phyloP scores from a whole-genome alignment of 1,140 invertebrate species.

The Ceratina japonica region DNA sequence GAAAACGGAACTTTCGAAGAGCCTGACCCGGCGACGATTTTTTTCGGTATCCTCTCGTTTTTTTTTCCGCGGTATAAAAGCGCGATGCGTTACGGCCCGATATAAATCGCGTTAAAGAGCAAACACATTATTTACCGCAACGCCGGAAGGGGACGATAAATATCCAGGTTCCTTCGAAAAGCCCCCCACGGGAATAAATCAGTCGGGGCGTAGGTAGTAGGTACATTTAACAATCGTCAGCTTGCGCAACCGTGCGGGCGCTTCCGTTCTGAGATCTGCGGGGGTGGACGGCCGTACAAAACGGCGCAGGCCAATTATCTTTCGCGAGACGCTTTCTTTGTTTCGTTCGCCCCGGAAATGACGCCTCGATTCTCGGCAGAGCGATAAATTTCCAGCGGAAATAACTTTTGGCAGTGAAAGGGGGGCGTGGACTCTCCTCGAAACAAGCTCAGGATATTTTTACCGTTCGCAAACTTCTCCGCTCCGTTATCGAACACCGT shows the following conservation, averaged over 20 bases:
- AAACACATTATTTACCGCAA: constrained; percentile 50
- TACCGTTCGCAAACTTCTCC: not conserved
- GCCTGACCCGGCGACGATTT: not conserved
- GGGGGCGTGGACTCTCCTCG: constrained; percentile 27
- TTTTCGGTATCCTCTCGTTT: too few relatives aligned
- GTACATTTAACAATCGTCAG: constrained; percentile 52
- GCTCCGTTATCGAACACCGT: not conserved
- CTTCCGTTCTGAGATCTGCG: constrained; percentile 33
- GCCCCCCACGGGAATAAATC: constrained; percentile 42
- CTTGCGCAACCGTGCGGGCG: constrained; percentile 29
- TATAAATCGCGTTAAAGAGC: constrained; percentile 50
- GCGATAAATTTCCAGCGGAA: constrained; percentile 66
- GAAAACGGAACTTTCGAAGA: constrained; percentile 4
- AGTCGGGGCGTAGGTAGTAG: constrained; percentile 33
- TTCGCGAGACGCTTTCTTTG: constrained; percentile 59
- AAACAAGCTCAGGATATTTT: constrained; percentile 25
- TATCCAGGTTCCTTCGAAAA: constrained; percentile 43
- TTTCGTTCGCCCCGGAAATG: constrained; percentile 61
- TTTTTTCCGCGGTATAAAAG: not conserved
- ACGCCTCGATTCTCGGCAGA: constrained; percentile 64
- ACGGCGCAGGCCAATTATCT: constrained; percentile 57
- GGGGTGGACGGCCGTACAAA: not conserved
- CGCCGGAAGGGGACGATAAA: constrained; percentile 42
- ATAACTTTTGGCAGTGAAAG: constrained; percentile 63
- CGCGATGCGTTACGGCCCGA: constrained; percentile 18